Percentiles rank a stretch among this genome's conserved stretches.
These are phyloP conservation scores for Schizopygopsis malacanthus DNA, from an alignment of 2,797 vertebrate species.

Conservation along the genomic window DNA sequence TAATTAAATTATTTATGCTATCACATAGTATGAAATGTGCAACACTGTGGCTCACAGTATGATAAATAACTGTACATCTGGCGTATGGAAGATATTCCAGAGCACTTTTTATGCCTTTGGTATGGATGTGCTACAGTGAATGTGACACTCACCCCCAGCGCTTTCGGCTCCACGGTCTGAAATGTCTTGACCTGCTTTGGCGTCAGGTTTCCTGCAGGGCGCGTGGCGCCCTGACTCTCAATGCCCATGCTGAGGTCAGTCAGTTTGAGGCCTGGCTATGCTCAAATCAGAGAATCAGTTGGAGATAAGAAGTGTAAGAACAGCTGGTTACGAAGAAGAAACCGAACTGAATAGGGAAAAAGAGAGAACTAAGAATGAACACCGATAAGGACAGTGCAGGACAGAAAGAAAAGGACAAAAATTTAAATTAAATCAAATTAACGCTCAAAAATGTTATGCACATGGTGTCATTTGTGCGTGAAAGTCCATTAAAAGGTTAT, in stretches of 20 bases:
- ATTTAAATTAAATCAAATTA: not conserved
- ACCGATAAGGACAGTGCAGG: not conserved
- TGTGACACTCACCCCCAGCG: constrained; percentile 74
- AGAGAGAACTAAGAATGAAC: not conserved
- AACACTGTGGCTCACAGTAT: not conserved
- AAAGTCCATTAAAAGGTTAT: not conserved
- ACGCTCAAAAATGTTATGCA: not conserved
- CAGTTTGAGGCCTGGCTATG: not conserved
- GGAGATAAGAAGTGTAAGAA: not conserved
- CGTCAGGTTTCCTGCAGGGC: constrained; percentile 67
- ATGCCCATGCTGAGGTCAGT: constrained; percentile 69
- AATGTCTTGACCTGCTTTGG: constrained; percentile 73
- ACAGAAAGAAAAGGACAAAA: too few relatives aligned
- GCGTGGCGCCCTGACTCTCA: constrained; percentile 67
- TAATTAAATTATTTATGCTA: not conserved
- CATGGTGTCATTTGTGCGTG: not conserved
- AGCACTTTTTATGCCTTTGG: not conserved
- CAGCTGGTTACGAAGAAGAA: not conserved
- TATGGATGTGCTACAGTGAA: not conserved
- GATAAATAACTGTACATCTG: not conserved
- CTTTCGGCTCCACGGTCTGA: constrained; percentile 81
- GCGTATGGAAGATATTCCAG: not conserved
- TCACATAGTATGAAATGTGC: not conserved
- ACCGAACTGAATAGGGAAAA: not conserved
- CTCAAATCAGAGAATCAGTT: constrained; percentile 9